Conservation (phyloP, 2,113 vertebrate species). For the Chitala chitala region DNA sequence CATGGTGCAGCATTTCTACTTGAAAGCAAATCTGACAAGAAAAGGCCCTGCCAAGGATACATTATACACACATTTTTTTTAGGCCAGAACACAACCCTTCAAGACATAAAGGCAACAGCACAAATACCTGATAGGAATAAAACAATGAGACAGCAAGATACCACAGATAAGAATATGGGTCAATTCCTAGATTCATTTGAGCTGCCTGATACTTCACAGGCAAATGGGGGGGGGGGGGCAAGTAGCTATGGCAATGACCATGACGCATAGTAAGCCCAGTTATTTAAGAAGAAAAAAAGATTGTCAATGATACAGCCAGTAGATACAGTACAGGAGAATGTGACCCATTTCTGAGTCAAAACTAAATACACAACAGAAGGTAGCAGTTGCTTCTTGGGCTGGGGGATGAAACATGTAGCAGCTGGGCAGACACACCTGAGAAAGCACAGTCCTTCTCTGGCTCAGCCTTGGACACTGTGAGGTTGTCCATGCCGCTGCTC, state of each 20-base stretch:
- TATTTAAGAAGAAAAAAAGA: background rate
- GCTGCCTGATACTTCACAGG: background rate
- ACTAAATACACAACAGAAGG: background rate
- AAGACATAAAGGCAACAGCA: background rate
- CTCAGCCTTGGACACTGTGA: slow-evolving; percentile 49
- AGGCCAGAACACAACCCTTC: too few relatives aligned
- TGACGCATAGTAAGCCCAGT: background rate
- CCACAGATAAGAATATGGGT: background rate
- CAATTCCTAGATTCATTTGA: background rate
- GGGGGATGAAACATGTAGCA: background rate
- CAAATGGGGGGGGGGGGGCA: background rate
- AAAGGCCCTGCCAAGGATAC: background rate
- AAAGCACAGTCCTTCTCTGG: slow-evolving; percentile 82
- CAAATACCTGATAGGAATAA: background rate
- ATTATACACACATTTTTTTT: too few relatives aligned
- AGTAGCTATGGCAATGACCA: background rate
- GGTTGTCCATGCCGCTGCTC: slow-evolving; percentile 38
- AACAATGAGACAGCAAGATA: background rate
- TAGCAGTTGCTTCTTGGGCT: background rate
- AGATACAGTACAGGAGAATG: background rate
- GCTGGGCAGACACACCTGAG: slow-evolving; percentile 69
- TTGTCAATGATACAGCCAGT: background rate
- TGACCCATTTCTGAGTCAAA: background rate
- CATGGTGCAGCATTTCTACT: too few relatives aligned
- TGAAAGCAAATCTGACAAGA: background rate